Percentiles rank a stretch among this genome's conserved stretches.
These are phyloP conservation scores for Meandrusa payeni DNA, from an alignment of 2,888 invertebrate species.

Conservation along the genomic window DNA sequence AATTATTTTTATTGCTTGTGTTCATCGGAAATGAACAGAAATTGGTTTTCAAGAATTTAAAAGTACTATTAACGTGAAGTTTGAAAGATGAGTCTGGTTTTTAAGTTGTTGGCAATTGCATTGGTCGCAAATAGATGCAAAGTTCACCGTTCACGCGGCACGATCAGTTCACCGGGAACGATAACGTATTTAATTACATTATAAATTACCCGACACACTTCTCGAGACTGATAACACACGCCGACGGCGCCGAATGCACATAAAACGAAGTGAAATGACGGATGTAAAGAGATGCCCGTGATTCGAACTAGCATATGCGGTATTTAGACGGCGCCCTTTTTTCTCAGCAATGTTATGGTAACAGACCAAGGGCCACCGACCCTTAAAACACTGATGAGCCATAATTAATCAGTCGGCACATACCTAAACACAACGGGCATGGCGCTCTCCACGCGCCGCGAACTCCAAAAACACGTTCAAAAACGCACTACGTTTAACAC, in stretches of 20 bases:
- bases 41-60: too few species aligned
- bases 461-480: conserved; percentile 70
- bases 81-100: too few species aligned
- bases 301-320: conserved; percentile 11
- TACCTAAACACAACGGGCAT: conserved; percentile 77
- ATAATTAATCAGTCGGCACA: conserved; percentile 72
- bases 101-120: conserved; percentile 33
- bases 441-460: conserved; percentile 64
- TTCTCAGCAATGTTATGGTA: conserved; percentile 32
- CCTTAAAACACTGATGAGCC: conserved; percentile 65
- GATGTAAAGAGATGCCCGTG: conserved; percentile 39
- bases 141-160: conserved; percentile 53
- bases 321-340: conserved; percentile 16
- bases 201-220: conserved; percentile 75
- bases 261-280: conserved; percentile 48
- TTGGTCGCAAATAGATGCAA: conserved; percentile 48
- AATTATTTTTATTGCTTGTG: too few species aligned
- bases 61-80: too few species aligned
- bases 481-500: conserved; percentile 67
- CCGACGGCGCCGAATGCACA: conserved; percentile 56
- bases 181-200: conserved; percentile 74
- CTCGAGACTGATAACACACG: conserved; percentile 60
- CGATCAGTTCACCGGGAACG: conserved; percentile 51
- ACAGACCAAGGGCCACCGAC: conserved; percentile 69
- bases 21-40: too few species aligned